These are phyloP conservation scores for Gymnogyps californianus DNA, from an alignment of 2,113 vertebrate genomes.

Conservation along the genomic window DNA sequence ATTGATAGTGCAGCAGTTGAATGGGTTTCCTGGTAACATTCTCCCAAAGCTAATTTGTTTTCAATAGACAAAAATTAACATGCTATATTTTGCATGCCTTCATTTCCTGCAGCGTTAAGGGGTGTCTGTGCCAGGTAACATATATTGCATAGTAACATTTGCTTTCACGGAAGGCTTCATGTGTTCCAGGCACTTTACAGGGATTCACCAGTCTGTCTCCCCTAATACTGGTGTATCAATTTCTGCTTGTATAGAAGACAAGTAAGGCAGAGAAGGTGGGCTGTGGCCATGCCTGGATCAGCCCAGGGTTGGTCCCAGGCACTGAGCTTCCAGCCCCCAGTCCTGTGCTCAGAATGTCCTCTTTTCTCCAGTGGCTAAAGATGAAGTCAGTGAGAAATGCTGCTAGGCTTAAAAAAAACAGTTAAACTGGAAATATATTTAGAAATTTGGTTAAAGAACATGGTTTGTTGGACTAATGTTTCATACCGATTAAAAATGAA, in stretches of 20 bases:
- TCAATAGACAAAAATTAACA: background rate
- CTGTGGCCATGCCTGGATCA: background rate
- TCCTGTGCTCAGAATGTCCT: background rate
- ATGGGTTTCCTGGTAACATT: background rate
- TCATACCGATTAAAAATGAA: background rate
- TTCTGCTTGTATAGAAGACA: background rate
- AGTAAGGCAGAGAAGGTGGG: background rate
- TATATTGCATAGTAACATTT: background rate
- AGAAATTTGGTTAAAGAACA: background rate
- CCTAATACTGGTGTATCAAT: background rate
- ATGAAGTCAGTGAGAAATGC: background rate
- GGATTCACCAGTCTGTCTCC: background rate
- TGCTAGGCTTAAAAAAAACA: background rate
- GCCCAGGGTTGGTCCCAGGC: background rate
- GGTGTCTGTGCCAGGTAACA: background rate
- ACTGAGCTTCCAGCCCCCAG: rapidly evolving
- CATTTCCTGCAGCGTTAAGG: background rate
- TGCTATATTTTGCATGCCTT: background rate
- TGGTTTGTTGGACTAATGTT: background rate
- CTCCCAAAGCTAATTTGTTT: background rate
- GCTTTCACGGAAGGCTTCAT: background rate
- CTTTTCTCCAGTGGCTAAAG: background rate
- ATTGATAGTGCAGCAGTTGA: background rate
- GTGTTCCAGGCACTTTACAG: background rate
- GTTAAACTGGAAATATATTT: background rate